Conservation (phyloP, 1,140 invertebrate genomes). For the Pollicipes pollicipes region DNA sequence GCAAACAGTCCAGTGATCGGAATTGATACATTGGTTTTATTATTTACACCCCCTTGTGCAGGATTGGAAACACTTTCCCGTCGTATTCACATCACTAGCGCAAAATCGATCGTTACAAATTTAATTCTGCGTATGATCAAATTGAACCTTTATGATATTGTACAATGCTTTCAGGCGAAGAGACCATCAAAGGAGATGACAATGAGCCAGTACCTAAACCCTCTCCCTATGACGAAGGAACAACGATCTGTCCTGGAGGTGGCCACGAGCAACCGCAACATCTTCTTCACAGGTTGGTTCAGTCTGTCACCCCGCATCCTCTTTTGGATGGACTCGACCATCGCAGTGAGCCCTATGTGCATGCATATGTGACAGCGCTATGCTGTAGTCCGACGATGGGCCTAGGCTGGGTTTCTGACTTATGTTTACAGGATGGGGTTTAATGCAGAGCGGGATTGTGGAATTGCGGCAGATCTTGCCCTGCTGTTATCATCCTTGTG, state of each 20-base stretch:
- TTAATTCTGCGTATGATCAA: no score
- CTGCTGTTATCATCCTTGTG: no score
- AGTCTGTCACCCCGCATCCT: no score
- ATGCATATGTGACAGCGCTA: neutral
- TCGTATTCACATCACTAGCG: no score
- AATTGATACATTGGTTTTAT: no score
- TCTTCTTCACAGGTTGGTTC: constrained; percentile 69
- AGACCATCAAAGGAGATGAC: neutral
- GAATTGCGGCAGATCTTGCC: no score
- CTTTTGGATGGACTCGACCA: neutral
- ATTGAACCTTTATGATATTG: no score
- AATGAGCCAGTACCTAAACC: neutral
- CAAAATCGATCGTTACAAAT: no score
- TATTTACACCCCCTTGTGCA: no score
- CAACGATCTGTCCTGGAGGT: constrained; percentile 57
- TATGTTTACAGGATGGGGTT: neutral
- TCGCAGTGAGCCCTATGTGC: no score
- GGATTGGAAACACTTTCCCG: no score
- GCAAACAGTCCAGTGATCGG: no score
- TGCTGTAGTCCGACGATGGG: constrained; percentile 14
- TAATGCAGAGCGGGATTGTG: neutral
- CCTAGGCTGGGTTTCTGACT: neutral
- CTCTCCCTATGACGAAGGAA: constrained; percentile 41
- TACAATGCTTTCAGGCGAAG: neutral
- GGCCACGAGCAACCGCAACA: constrained; percentile 51